A percentile compares a stretch with the other conserved stretches of the same genome.
These are phyloP conservation scores for Eurois occulta DNA, from an alignment of 2,888 invertebrate genomes.

Conservation along the genomic window DNA sequence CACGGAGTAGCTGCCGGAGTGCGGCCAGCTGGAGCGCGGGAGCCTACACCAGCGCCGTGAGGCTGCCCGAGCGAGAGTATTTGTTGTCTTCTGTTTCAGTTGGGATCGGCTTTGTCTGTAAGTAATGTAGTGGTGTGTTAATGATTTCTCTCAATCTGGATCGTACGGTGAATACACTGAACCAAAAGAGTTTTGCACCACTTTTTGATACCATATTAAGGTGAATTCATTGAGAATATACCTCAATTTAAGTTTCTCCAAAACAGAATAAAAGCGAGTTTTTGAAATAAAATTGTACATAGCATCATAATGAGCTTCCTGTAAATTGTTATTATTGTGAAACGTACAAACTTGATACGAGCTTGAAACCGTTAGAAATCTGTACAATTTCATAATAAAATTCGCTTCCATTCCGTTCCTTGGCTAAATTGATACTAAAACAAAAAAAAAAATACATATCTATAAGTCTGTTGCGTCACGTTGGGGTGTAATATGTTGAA, in stretches of 20 bases:
- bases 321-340: not conserved
- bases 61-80: conserved; percentile 83
- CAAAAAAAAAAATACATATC: not conserved
- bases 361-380: not conserved
- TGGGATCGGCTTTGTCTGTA: conserved; percentile 77
- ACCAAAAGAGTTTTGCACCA: conserved; percentile 16
- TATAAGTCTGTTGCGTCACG: not conserved
- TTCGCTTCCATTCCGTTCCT: not conserved
- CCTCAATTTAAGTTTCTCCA: not conserved
- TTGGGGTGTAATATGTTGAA: not conserved
- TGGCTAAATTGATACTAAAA: not conserved
- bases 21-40: conserved; percentile 17
- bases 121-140: conserved; percentile 40
- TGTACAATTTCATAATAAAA: not conserved
- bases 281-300: not conserved
- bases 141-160: not conserved
- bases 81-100: conserved; percentile 77
- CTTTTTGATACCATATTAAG: conserved; percentile 1
- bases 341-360: not conserved
- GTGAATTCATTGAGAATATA: not conserved
- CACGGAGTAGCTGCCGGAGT: conserved; percentile 67
- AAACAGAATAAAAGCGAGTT: not conserved
- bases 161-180: conserved; percentile 16
- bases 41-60: conserved; percentile 84
- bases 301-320: not conserved